A percentile compares a stretch with the other conserved stretches of the same genome.
Evolutionary conservation across 2,888 invertebrate species (phyloP).

Genomic region (Odontomyia ornata): DNA sequence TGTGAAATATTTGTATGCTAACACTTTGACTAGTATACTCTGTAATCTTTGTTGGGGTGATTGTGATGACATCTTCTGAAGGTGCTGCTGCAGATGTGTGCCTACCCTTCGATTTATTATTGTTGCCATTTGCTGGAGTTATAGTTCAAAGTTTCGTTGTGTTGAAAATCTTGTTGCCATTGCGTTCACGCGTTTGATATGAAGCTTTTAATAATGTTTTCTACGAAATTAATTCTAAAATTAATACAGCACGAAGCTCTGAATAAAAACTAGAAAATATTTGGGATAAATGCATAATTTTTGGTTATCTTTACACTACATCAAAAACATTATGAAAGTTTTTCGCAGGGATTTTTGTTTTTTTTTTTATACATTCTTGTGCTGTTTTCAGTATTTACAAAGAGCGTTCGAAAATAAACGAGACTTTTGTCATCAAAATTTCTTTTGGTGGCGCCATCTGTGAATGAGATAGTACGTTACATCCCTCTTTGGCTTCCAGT

Average conservation of each 20-base stretch:
- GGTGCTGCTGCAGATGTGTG: constrained; percentile 24
- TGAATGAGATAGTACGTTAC: too few relatives aligned
- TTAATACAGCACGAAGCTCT: constrained; percentile 19
- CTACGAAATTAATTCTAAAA: constrained; percentile 6
- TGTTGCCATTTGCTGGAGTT: constrained; percentile 53
- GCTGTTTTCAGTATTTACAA: background rate
- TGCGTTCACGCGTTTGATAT: constrained; percentile 48
- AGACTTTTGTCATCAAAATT: too few relatives aligned
- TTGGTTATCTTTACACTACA: background rate
- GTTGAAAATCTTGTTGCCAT: constrained; percentile 63
- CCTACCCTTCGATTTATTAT: constrained; percentile 30
- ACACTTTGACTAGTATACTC: constrained; percentile 43
- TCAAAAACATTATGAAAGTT: background rate
- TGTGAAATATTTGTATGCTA: constrained; percentile 56
- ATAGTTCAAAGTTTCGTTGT: constrained; percentile 61
- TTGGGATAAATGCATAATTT: constrained; percentile 26
- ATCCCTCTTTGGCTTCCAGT: too few relatives aligned
- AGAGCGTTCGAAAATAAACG: too few relatives aligned
- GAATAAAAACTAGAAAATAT: constrained; percentile 34
- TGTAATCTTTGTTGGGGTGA: constrained; percentile 41
- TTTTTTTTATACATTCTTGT: constrained; percentile 1
- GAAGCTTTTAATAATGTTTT: background rate
- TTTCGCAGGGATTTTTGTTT: background rate
- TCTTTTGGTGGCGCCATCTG: too few relatives aligned
- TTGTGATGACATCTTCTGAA: constrained; percentile 44